Evolutionary conservation across 2,888 invertebrate genomes (phyloP).

Genomic region (Drosophila infuscata): DNA sequence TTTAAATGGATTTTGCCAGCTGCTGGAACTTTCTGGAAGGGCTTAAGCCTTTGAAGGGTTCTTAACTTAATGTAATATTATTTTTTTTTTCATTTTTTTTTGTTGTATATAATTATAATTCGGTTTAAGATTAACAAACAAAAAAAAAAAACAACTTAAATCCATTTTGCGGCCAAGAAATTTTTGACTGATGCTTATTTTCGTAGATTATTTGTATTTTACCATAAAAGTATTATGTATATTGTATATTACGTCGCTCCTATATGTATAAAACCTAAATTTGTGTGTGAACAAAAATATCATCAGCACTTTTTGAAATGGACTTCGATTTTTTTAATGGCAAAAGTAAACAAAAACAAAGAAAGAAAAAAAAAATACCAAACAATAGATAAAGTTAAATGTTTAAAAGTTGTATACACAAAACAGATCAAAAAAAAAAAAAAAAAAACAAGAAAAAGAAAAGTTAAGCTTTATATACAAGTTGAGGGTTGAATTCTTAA

Average conservation of each 20-base stretch:
- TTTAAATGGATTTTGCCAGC: slow-evolving; percentile 23
- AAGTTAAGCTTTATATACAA: slow-evolving; percentile 77
- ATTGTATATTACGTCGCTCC: slow-evolving; percentile 76
- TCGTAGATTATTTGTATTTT: slow-evolving; percentile 76
- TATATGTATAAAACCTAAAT: slow-evolving; percentile 75
- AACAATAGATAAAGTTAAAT: slow-evolving; percentile 43
- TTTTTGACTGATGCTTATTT: slow-evolving; percentile 85
- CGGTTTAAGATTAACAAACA: slow-evolving; percentile 19
- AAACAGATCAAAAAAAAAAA: slow-evolving; percentile 46
- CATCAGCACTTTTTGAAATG: slow-evolving; percentile 84
- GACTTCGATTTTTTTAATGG: slow-evolving; percentile 85
- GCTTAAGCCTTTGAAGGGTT: slow-evolving; percentile 24
- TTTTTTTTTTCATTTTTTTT: slow-evolving; percentile 20
- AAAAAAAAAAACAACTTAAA: slow-evolving; percentile 7
- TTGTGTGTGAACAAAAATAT: slow-evolving; percentile 85
- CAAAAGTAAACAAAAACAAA: slow-evolving; percentile 49
- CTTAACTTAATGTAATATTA: slow-evolving; percentile 2
- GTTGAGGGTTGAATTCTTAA: slow-evolving; percentile 80
- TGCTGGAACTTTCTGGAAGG: slow-evolving; percentile 33
- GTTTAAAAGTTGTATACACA: slow-evolving; percentile 60
- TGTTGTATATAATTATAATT: slow-evolving; percentile 14
- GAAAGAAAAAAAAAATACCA: slow-evolving; percentile 32
- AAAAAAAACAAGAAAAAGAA: slow-evolving; percentile 37
- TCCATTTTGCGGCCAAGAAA: slow-evolving; percentile 82
- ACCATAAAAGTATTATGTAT: slow-evolving; percentile 69